Conservation (phyloP, 2,888 invertebrate species). For the Morinoia aosen region DNA sequence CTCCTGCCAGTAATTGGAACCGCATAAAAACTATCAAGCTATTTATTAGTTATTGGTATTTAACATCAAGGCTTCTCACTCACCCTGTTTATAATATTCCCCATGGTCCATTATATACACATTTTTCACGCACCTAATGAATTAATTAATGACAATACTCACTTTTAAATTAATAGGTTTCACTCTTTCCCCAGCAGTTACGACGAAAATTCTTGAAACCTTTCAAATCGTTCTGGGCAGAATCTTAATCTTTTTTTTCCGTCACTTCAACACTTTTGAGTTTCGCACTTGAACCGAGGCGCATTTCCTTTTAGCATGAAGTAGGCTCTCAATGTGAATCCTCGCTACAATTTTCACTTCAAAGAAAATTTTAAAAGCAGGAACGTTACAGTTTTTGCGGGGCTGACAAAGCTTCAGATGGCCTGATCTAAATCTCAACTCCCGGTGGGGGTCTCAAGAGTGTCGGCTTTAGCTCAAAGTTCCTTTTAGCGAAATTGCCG, state of each 20-base stretch:
- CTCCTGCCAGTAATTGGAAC: too few species aligned
- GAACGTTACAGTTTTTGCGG: not conserved
- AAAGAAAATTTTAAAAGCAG: not conserved
- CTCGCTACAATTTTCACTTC: conserved; percentile 12
- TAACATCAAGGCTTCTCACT: too few species aligned
- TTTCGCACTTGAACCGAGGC: not conserved
- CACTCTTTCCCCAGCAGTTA: not conserved
- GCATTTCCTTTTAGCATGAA: conserved; percentile 17
- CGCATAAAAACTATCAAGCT: too few species aligned
- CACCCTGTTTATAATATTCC: not conserved
- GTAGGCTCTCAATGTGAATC: not conserved
- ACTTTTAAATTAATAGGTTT: not conserved
- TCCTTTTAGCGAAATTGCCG: conserved; percentile 31
- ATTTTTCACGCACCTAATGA: not conserved
- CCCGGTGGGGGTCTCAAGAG: not conserved
- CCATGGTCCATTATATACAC: not conserved
- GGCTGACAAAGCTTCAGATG: conserved; percentile 13
- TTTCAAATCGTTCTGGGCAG: not conserved
- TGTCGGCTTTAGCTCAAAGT: not conserved
- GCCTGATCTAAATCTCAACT: not conserved
- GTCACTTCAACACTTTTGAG: not conserved
- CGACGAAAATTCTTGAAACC: not conserved
- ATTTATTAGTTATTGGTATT: too few species aligned
- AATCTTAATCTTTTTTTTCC: not conserved
- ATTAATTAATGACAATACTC: not conserved